A percentile compares a stretch with the other conserved stretches of the same genome.
phyloP scores from a whole-genome alignment of 2,888 invertebrate genomes.

The Polymixis flavicincta region DNA sequence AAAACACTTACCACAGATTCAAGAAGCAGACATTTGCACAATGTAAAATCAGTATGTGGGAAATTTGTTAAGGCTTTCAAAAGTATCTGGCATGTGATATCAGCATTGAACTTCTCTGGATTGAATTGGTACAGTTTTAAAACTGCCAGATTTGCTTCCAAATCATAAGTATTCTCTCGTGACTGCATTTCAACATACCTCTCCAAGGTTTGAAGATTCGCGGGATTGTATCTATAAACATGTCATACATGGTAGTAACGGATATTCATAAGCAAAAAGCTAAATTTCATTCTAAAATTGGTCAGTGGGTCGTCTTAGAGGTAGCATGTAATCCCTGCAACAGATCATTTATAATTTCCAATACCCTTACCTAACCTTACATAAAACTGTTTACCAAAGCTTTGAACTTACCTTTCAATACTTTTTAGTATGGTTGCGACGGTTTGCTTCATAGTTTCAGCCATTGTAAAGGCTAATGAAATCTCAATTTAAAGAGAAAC shows the following conservation, averaged over 20 bases:
- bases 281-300: not conserved
- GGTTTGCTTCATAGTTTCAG: slow-evolving; percentile 96
- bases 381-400: not conserved
- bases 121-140: slow-evolving; percentile 99
- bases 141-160: slow-evolving; percentile 99
- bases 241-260: slow-evolving; percentile 5
- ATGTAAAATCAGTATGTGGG: slow-evolving; percentile 99
- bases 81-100: slow-evolving; percentile 96
- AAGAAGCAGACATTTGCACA: slow-evolving; percentile 98
- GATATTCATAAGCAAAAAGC: not conserved
- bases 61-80: slow-evolving; percentile 98
- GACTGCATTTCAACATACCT: slow-evolving; percentile 98
- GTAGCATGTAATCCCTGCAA: no score
- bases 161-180: slow-evolving; percentile 97
- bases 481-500: not conserved
- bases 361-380: slow-evolving; percentile 35
- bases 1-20: slow-evolving; percentile 89
- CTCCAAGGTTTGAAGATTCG: slow-evolving; percentile 97
- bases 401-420: slow-evolving; percentile 94
- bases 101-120: slow-evolving; percentile 95
- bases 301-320: no score
- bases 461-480: slow-evolving; percentile 83
- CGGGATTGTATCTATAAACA: slow-evolving; percentile 96
- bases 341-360: not conserved
- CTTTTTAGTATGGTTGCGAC: slow-evolving; percentile 97